Evolutionary conservation across 35 echinoderm and acorn worm genomes (phyloP).

Genomic region (Lytechinus variegatus): DNA sequence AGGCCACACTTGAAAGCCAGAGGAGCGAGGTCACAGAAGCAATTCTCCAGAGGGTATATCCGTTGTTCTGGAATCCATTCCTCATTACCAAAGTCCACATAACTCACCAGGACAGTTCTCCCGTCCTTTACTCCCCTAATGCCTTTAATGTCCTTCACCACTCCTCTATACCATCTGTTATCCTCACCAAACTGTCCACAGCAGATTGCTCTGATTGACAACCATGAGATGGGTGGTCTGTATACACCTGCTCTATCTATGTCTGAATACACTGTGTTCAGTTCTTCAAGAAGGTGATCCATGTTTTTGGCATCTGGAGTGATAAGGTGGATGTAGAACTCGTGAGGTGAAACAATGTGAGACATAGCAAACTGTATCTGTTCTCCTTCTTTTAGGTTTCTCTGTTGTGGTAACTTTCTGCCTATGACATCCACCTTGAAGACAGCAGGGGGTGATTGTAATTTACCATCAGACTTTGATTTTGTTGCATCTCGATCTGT

Average conservation of each 20-base stretch:
- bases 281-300: constrained; percentile 65
- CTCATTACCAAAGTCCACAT: constrained; percentile 76
- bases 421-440: neutral
- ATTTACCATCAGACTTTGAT: neutral
- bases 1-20: constrained; percentile 68
- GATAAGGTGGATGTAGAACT: constrained; percentile 75
- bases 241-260: neutral
- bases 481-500: neutral
- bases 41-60: constrained; percentile 41
- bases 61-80: constrained; percentile 55
- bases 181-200: constrained; percentile 58
- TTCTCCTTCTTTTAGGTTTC: neutral
- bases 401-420: neutral
- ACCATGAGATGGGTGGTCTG: neutral
- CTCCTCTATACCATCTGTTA: constrained; percentile 60
- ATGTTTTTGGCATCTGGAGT: constrained; percentile 49
- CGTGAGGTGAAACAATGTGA: constrained; percentile 60
- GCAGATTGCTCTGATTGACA: constrained; percentile 34
- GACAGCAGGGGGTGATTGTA: neutral
- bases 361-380: constrained; percentile 67
- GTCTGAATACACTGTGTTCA: constrained; percentile 50
- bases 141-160: constrained; percentile 45
- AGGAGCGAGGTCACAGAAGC: constrained; percentile 56
- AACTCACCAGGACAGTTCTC: neutral
- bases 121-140: neutral